Percentiles rank a stretch among this genome's conserved stretches.
phyloP scores from a whole-genome alignment of 2,113 vertebrate genomes.

The Cryptotis parvus region DNA sequence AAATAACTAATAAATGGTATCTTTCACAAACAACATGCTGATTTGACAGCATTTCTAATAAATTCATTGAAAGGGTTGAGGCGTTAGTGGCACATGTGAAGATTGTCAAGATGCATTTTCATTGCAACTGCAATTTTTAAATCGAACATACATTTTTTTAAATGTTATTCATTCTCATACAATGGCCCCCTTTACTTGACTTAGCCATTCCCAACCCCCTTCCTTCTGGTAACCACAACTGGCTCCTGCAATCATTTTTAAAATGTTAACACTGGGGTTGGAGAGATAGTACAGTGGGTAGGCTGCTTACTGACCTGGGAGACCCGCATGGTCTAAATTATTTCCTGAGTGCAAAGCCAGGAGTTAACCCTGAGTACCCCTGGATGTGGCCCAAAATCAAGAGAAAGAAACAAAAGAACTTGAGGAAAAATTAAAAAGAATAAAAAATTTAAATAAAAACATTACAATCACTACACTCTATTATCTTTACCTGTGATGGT shows the following conservation, averaged over 20 bases:
- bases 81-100: background rate
- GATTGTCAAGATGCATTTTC: background rate
- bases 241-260: background rate
- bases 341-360: too few species aligned
- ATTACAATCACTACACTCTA: background rate
- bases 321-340: too few species aligned
- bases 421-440: too few species aligned
- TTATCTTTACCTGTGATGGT: background rate
- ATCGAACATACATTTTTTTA: too few species aligned
- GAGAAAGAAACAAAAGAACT: too few species aligned
- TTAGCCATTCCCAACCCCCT: background rate
- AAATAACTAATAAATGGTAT: background rate
- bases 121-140: too few species aligned
- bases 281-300: background rate
- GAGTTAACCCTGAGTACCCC: too few species aligned
- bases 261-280: background rate
- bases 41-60: background rate
- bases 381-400: too few species aligned
- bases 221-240: background rate
- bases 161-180: background rate
- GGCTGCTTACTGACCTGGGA: too few species aligned
- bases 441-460: too few species aligned
- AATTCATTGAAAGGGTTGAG: conserved; percentile 25
- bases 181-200: background rate
- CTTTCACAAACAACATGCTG: background rate